Base-by-base conservation (phyloP, 2,797 vertebrate species). In the Syncerus caffer region DNA sequence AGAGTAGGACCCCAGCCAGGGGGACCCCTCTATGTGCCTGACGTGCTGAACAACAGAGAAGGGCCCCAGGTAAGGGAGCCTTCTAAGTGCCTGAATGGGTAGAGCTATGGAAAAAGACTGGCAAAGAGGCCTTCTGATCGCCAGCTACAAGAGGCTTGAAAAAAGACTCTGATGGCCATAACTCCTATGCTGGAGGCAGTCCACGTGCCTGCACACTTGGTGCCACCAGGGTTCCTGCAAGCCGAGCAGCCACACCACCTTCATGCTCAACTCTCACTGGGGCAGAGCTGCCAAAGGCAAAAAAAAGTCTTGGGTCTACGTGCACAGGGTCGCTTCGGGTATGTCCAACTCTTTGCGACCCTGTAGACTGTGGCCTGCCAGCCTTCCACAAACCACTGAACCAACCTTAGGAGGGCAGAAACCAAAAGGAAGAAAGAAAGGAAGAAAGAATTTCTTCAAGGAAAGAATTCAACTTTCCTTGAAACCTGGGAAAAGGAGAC, bases 141-240 rank as follows among this genome's bases (percentile, higher is more conserved):
- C 62, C 8, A 1, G 62, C 62, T 67, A 67, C 62, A 64, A n/a
- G 31, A n/a, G 15, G 15, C 62, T 64, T 64, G 29, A 8, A 62
- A 29, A 62, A 64, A 64, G 62, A 64, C 62, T n/a, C 62, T n/a
- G 62, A n/a, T n/a, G 31, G 15, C 15, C 31, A 17, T 64, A 64
- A n/a, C 15, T 64, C 62, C 31, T 64, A n/a, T n/a, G 62, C 31
- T 64, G 62, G 62, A 64, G 15, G 62, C 62, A 64, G 62, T 64
- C 31, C 62, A 9, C 9, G 62, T n/a, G 31, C 31, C 31, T 64
- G 62, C 31, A 17, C 7, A n/a, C 62, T 64, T 64, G 31, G 62
- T 7, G 0, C 31, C 15, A 17, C 62, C 0, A 64, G 62, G 62
- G 7, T 64, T n/a, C 4, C 15, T 0, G 2, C 15, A 9, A 64